Evolutionary conservation across 2,888 invertebrate genomes (phyloP).

Genomic region (Biston betularia): DNA sequence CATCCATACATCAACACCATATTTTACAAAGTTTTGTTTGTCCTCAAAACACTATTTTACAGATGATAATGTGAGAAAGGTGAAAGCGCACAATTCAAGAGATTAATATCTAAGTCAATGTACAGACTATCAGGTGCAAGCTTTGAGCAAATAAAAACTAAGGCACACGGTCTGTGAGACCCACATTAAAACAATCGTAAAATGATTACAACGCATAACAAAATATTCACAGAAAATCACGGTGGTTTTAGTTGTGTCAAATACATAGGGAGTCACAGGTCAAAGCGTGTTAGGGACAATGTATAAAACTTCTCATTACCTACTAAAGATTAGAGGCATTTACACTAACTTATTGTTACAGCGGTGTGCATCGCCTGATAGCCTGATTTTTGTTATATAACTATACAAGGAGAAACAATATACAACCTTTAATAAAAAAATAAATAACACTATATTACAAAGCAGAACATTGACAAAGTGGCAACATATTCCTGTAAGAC

Average conservation of each 20-base stretch:
- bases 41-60: conserved; percentile 28
- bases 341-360: conserved; percentile 37
- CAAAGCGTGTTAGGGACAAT: conserved; percentile 26
- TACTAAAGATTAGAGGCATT: conserved; percentile 35
- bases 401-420: conserved; percentile 64
- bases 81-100: conserved; percentile 43
- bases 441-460: conserved; percentile 83
- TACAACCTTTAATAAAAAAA: conserved; percentile 80
- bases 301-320: conserved; percentile 27
- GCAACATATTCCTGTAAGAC: conserved; percentile 79
- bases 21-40: conserved; percentile 15
- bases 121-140: conserved; percentile 75
- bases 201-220: conserved; percentile 44
- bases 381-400: conserved; percentile 64
- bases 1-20: conserved; percentile 12
- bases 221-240: conserved; percentile 58
- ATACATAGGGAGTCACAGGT: conserved; percentile 33
- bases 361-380: conserved; percentile 64
- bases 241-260: conserved; percentile 59
- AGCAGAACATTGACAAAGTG: conserved; percentile 82
- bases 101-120: conserved; percentile 57
- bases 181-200: conserved; percentile 54
- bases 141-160: conserved; percentile 80
- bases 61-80: conserved; percentile 31
- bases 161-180: conserved; percentile 77